A percentile compares a stretch with the other conserved stretches of the same genome.
phyloP scores from a whole-genome alignment of 2,797 vertebrate species.

The Arnoldichthys spilopterus region DNA sequence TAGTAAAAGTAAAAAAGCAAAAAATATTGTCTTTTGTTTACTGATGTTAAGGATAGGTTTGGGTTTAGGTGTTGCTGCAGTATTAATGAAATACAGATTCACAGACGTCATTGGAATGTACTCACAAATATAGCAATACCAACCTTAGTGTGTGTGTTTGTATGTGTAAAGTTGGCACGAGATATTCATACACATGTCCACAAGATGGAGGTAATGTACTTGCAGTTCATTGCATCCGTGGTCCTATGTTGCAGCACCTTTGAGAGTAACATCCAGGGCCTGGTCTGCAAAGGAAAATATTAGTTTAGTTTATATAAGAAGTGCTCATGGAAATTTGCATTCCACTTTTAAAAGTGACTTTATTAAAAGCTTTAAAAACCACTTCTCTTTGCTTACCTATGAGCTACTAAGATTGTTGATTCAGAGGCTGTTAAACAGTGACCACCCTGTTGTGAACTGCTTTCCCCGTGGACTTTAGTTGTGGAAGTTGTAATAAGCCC shows the following conservation, averaged over 20 bases:
- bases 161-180: too few relatives aligned
- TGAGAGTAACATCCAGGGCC: not conserved
- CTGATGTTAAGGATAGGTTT: too few relatives aligned
- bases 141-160: too few relatives aligned
- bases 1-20: too few relatives aligned
- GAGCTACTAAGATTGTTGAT: not conserved
- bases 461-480: conserved; percentile 8
- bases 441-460: not conserved
- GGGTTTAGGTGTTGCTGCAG: too few relatives aligned
- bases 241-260: not conserved
- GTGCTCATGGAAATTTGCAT: not conserved
- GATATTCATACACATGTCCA: conserved; percentile 14
- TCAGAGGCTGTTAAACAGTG: not conserved
- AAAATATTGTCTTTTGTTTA: too few relatives aligned
- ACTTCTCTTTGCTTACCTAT: not conserved
- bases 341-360: not conserved
- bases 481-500: not conserved
- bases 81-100: too few relatives aligned
- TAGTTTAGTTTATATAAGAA: not conserved
- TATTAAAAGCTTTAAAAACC: not conserved
- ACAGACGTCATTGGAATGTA: too few relatives aligned
- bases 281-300: not conserved
- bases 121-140: too few relatives aligned
- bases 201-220: conserved; percentile 28
- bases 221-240: not conserved